Conservation (phyloP, 2,113 vertebrate genomes). For the Elachura formosa region DNA sequence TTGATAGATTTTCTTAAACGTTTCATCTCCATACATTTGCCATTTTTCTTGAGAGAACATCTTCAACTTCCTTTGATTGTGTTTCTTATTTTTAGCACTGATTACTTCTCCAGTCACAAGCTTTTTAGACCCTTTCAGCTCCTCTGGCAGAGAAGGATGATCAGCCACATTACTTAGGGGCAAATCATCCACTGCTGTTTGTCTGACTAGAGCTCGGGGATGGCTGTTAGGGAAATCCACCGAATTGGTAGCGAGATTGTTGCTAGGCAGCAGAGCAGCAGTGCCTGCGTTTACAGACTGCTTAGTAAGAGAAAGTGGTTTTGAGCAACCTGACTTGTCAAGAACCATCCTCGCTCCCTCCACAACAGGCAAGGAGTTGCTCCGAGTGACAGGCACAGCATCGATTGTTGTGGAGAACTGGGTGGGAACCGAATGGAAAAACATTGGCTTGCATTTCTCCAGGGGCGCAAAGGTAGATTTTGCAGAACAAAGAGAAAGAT, state of each 20-base stretch:
- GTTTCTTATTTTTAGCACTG: conserved; percentile 69
- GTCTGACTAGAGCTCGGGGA: conserved; percentile 87
- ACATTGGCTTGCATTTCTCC: conserved; percentile 67
- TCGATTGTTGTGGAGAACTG: conserved; percentile 78
- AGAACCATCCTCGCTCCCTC: conserved; percentile 64
- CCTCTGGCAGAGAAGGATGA: conserved; percentile 50
- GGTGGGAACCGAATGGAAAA: conserved; percentile 86
- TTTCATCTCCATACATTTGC: conserved; percentile 91
- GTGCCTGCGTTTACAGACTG: conserved; percentile 35
- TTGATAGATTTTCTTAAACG: conserved; percentile 88
- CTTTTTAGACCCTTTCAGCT: conserved; percentile 45
- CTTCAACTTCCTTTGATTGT: conserved; percentile 74
- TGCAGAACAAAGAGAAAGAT: conserved; percentile 44
- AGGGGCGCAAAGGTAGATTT: conserved; percentile 60
- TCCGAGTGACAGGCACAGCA: conserved; percentile 81
- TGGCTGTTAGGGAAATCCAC: conserved; percentile 74
- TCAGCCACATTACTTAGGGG: conserved; percentile 58
- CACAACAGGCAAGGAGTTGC: conserved; percentile 86
- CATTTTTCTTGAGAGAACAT: conserved; percentile 94
- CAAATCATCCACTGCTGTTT: conserved; percentile 87
- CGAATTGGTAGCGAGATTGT: conserved; percentile 57
- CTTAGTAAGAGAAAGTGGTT: background rate
- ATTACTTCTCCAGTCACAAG: conserved; percentile 46
- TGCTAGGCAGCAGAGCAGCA: conserved; percentile 57
- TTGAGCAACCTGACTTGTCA: conserved; percentile 36